Base-by-base conservation (phyloP, 2,797 vertebrate species). In the Anas acuta region DNA sequence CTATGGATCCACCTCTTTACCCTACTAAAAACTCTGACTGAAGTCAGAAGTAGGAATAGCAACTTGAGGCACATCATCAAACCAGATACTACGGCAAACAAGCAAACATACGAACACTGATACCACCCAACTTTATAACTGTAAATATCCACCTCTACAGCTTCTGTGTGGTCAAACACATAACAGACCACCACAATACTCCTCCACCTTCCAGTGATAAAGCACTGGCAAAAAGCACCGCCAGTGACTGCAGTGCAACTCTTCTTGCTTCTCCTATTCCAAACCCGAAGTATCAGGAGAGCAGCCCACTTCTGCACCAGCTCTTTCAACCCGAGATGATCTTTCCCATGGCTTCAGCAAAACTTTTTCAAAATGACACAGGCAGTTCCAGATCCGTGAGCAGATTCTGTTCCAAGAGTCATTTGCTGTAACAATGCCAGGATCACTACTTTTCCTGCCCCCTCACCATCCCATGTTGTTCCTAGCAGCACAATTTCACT, bases 191-290 rank as follows among this genome's bases (percentile, higher is more conserved):
- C 14, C 43, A 57, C 23, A 51, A 58, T 1, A 1, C 12, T 33
- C 32, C 35, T 30, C 10, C 8, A 43, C 13, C 21, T 21, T 64
- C 60, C 54, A 18, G 51, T 0, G 6, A 66, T 11, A 82, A 76
- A 84, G 56, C 57, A 67, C 45, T 33, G 45, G 76, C 43, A 66
- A 84, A 91, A 51, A 43, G 73, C 33, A 58, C 26, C 57, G 57
- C 17, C 9, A 20, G 0, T 0, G 4, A 22, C 73, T 61, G 53
- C 39, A 41, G 7, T 6, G 60, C 2, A 4, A 76, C 51, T 74
- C 49, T 53, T 33, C 72, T 49, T 86, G 35, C 7, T 78, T 75
- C 56, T 81, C 43, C 19, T 33, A 3, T 43, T 82, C 60, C n/a
- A 84, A 60, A 87, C 0, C 1, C 18, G 16, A 39, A 61, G 22